A percentile compares a stretch with the other conserved stretches of the same genome.
Conservation (phyloP, 2,797 vertebrate species). For the Malurus leucopterus region DNA sequence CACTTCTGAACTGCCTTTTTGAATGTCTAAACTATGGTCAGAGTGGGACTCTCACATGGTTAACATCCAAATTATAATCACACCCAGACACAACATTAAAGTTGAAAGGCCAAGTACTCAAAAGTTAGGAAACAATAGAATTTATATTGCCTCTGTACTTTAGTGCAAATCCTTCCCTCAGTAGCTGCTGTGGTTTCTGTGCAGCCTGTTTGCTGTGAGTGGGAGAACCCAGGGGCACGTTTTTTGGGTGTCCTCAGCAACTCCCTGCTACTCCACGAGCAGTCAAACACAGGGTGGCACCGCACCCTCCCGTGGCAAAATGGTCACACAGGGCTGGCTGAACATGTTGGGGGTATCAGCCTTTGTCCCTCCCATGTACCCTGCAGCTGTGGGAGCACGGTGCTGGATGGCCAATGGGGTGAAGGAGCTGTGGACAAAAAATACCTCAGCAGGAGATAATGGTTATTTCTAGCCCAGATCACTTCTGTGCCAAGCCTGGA, state of each 20-base stretch:
- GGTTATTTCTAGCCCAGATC: background rate
- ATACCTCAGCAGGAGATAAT: background rate
- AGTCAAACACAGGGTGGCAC: background rate
- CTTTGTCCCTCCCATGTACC: accelerated
- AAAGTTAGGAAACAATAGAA: background rate
- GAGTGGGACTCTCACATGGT: background rate
- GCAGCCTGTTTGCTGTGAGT: background rate
- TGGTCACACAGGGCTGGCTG: background rate
- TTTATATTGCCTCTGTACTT: background rate
- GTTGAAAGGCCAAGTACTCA: background rate
- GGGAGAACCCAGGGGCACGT: background rate
- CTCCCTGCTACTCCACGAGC: background rate
- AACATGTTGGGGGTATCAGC: accelerated
- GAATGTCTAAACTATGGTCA: background rate
- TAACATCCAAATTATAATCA: background rate
- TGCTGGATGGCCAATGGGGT: accelerated
- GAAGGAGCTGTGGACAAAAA: background rate
- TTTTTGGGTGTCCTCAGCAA: background rate
- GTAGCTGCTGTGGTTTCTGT: background rate
- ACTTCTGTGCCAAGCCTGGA: background rate
- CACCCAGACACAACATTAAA: background rate
- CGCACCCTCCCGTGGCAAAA: accelerated
- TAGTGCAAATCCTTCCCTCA: background rate
- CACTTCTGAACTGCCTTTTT: background rate
- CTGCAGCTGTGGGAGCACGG: background rate